Conservation (phyloP, 2,113 vertebrate species). For the Hippopotamus amphibius region DNA sequence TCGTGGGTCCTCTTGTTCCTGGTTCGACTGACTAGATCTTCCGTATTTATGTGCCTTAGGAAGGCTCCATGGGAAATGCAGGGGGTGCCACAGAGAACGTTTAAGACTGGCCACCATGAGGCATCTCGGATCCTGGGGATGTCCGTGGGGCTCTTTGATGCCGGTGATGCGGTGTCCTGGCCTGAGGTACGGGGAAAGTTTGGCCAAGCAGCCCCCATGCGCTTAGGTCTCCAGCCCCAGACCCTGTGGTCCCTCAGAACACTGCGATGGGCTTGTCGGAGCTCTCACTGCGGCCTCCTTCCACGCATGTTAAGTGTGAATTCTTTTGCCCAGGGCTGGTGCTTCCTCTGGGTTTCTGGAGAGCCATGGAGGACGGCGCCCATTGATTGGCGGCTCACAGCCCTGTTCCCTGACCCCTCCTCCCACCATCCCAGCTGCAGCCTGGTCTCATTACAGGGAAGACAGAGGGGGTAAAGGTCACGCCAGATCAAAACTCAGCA, state of each 20-base stretch:
- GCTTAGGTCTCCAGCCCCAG: not conserved
- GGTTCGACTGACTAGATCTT: not conserved
- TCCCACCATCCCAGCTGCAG: not conserved
- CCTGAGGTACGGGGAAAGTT: not conserved
- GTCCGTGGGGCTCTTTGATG: not conserved
- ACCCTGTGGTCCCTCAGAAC: not conserved
- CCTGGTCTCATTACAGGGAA: fast-evolving
- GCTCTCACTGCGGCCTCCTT: not conserved
- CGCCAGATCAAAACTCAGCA: not conserved
- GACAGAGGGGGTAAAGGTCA: fast-evolving
- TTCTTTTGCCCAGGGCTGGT: fast-evolving
- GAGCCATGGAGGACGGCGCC: fast-evolving
- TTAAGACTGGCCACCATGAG: not conserved
- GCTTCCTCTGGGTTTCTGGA: not conserved
- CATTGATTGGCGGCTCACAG: fast-evolving
- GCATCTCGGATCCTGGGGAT: not conserved
- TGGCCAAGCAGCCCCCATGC: fast-evolving
- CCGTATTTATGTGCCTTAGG: not conserved
- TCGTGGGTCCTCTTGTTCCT: not conserved
- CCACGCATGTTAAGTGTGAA: too few species aligned
- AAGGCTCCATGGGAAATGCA: not conserved
- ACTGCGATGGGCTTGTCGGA: fast-evolving
- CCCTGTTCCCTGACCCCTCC: not conserved
- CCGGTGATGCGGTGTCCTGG: too few species aligned
- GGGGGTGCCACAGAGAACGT: not conserved